Percentiles rank a stretch among this genome's conserved stretches.
phyloP scores from a whole-genome alignment of 2,113 vertebrate species.

The Meles meles region DNA sequence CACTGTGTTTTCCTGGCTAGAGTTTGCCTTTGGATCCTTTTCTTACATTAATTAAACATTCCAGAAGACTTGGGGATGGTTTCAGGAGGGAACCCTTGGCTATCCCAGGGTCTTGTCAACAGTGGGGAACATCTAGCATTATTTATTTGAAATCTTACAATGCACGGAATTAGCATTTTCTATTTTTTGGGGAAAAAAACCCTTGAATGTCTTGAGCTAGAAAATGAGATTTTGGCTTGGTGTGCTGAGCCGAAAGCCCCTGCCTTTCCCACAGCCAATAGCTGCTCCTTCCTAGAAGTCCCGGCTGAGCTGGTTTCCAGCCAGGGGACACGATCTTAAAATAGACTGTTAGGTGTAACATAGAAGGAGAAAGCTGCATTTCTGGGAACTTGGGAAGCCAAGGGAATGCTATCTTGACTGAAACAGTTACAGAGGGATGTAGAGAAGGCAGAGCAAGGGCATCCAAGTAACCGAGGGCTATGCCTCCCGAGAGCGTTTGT shows the following conservation, averaged over 20 bases:
- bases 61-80: background rate
- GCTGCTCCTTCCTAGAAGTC: background rate
- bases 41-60: background rate
- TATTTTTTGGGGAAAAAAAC: background rate
- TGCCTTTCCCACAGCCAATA: background rate
- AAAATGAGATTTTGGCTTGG: background rate
- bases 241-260: background rate
- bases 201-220: background rate
- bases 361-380: background rate
- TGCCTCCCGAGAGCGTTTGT: background rate
- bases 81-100: background rate
- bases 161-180: background rate
- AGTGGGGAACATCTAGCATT: background rate
- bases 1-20: background rate
- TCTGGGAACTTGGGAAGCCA: background rate
- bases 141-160: background rate
- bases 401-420: background rate
- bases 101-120: background rate
- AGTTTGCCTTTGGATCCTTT: background rate
- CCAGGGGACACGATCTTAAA: background rate
- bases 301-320: background rate
- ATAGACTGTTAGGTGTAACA: background rate
- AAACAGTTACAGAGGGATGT: background rate
- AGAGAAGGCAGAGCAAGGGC: background rate
- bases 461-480: rapidly evolving